A percentile compares a stretch with the other conserved stretches of the same genome.
These are phyloP conservation scores for Melanostigma gelatinosum DNA, from an alignment of 2,113 vertebrate species.

Conservation along the genomic window DNA sequence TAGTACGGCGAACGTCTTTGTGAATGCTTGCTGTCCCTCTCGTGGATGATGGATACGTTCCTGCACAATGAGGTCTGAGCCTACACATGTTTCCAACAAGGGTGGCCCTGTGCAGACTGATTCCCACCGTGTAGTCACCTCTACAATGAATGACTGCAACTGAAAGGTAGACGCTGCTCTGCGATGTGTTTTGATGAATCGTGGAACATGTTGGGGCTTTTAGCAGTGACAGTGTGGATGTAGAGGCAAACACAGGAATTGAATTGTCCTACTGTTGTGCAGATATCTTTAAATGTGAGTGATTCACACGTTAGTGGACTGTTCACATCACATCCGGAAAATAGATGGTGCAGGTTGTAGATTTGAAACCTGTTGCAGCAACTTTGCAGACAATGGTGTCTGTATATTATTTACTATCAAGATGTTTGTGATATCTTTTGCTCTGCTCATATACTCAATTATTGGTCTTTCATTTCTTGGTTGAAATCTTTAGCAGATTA, in stretches of 20 bases:
- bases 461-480: neutral
- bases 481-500: neutral
- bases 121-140: constrained; percentile 41
- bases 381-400: neutral
- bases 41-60: constrained; percentile 65
- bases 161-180: constrained; percentile 47
- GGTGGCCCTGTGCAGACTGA: constrained; percentile 59
- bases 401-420: neutral
- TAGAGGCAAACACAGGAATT: constrained; percentile 12
- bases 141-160: constrained; percentile 57
- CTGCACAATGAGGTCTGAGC: constrained; percentile 71
- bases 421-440: no score
- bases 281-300: constrained; percentile 9
- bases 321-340: constrained; percentile 2
- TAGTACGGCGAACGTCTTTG: constrained; percentile 56
- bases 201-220: constrained; percentile 35
- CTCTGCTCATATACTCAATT: neutral
- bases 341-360: neutral
- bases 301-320: constrained; percentile 5
- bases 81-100: constrained; percentile 72
- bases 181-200: constrained; percentile 42
- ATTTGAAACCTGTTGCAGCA: constrained; percentile 40
- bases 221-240: neutral
- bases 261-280: constrained; percentile 15
- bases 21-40: constrained; percentile 65